phyloP scores from a whole-genome alignment of 1,140 invertebrate genomes.

The Potamilus streckersoni region DNA sequence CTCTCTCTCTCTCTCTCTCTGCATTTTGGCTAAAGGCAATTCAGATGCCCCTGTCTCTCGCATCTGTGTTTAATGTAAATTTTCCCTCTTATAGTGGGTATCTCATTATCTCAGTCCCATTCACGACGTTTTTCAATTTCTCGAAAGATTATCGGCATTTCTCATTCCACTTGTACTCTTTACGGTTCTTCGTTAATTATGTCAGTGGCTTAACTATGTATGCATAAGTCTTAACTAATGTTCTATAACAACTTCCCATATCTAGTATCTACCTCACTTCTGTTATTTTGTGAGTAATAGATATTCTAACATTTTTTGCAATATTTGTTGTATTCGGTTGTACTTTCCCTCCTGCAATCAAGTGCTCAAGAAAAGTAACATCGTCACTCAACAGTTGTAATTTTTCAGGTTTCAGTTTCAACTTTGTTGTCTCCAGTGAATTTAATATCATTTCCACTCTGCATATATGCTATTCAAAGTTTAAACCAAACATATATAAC shows the following conservation, averaged over 20 bases:
- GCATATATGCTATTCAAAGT: neutral
- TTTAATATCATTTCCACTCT: neutral
- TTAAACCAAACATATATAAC: neutral
- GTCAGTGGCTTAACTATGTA: conserved; percentile 52
- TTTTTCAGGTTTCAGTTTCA: conserved; percentile 7
- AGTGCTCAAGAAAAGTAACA: conserved; percentile 6
- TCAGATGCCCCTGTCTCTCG: no score
- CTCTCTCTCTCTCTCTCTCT: no score
- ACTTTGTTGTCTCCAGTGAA: neutral
- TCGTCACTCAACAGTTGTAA: conserved; percentile 6
- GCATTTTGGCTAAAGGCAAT: no score
- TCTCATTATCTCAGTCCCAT: no score
- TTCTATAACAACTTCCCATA: conserved; percentile 4
- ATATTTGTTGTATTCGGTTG: conserved; percentile 1
- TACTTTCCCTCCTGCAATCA: conserved; percentile 1
- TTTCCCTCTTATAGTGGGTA: no score
- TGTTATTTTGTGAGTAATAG: neutral
- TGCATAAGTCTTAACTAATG: conserved; percentile 14
- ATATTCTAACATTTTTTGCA: neutral
- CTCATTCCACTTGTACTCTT: no score
- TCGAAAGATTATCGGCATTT: no score
- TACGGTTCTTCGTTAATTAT: conserved; percentile 28
- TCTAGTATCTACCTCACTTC: conserved; percentile 1
- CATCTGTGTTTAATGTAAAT: no score
- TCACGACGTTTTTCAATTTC: no score